A percentile compares a stretch with the other conserved stretches of the same genome.
Evolutionary conservation across 1,140 invertebrate genomes (phyloP).

Genomic region (Hermatobates lingyangjiaoensis): DNA sequence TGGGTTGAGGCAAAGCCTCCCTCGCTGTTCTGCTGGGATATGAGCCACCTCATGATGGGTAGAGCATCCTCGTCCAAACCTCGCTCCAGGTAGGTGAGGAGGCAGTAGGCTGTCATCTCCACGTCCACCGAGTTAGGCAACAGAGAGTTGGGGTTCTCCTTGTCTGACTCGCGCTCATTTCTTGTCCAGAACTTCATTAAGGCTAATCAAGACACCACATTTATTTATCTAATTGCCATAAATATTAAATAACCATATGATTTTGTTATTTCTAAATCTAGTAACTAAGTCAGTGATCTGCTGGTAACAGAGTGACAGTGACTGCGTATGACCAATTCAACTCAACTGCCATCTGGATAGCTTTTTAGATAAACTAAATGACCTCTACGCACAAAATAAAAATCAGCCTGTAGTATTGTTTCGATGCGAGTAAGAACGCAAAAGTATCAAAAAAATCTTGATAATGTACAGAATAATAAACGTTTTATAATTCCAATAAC

Average conservation of each 20-base stretch:
- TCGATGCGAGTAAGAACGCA: too few species aligned
- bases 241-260: conserved; percentile 2
- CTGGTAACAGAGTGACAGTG: background rate
- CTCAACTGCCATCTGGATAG: too few species aligned
- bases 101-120: conserved; percentile 73
- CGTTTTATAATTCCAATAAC: too few species aligned
- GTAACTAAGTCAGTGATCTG: background rate
- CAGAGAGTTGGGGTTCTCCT: conserved; percentile 44
- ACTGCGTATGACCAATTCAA: too few species aligned
- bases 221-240: too few species aligned
- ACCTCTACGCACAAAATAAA: too few species aligned
- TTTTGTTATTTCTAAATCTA: background rate
- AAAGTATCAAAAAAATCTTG: too few species aligned
- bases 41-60: conserved; percentile 67
- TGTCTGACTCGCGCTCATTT: conserved; percentile 29
- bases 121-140: conserved; percentile 55
- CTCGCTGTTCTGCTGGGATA: conserved; percentile 54
- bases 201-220: conserved; percentile 21
- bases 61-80: conserved; percentile 46
- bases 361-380: too few species aligned
- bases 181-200: conserved; percentile 56
- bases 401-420: too few species aligned
- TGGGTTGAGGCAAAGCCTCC: conserved; percentile 70
- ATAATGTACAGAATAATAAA: too few species aligned
- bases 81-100: conserved; percentile 43